A percentile compares a stretch with the other conserved stretches of the same genome.
Evolutionary conservation across 2,113 vertebrate genomes (phyloP).

Genomic region (Pitta sordida): DNA sequence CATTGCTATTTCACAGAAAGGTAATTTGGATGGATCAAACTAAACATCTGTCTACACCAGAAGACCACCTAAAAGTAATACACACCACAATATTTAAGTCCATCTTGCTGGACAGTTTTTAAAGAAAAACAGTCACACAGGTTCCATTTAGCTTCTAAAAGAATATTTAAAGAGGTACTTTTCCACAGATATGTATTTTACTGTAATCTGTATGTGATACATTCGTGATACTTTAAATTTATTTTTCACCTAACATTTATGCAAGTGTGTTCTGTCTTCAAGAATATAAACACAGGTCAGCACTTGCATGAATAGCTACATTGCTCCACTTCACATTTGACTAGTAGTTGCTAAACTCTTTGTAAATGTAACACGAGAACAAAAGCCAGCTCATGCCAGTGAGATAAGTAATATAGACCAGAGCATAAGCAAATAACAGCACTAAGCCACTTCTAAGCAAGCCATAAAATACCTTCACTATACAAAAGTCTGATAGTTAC

Average conservation of each 20-base stretch:
- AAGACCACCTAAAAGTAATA: not conserved
- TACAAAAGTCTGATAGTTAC: not conserved
- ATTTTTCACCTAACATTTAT: not conserved
- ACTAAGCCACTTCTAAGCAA: not conserved
- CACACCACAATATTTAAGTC: not conserved
- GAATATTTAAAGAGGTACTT: not conserved
- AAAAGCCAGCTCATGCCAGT: not conserved
- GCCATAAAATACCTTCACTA: not conserved
- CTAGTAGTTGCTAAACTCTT: not conserved
- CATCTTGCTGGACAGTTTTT: not conserved
- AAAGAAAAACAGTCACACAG: not conserved
- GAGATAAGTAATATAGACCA: not conserved
- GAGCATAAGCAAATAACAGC: not conserved
- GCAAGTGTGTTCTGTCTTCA: not conserved
- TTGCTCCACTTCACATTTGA: not conserved
- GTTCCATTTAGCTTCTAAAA: not conserved
- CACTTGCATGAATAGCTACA: not conserved
- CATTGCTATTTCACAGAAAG: not conserved
- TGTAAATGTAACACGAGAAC: not conserved
- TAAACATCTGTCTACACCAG: not conserved
- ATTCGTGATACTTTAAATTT: not conserved
- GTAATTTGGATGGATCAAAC: not conserved
- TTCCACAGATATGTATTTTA: not conserved
- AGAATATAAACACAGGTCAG: not conserved
- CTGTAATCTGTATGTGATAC: not conserved